A percentile compares a stretch with the other conserved stretches of the same genome.
These are phyloP conservation scores for Orussus abietinus DNA, from an alignment of 1,140 invertebrate species.

Conservation along the genomic window DNA sequence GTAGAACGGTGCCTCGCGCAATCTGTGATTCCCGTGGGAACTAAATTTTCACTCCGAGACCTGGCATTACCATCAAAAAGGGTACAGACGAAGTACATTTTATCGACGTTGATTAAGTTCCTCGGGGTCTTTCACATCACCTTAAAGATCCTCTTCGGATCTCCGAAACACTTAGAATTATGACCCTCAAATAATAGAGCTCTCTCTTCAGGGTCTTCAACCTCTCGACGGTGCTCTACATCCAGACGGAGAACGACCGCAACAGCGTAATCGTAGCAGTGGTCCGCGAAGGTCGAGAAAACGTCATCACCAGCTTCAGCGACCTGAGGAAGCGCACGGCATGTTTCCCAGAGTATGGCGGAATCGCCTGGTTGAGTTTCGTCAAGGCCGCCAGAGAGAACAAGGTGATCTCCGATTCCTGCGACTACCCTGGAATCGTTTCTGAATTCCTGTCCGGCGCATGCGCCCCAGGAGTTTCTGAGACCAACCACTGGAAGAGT, in stretches of 20 bases:
- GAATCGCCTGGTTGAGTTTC: constrained; percentile 61
- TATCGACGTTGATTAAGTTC: too few species aligned
- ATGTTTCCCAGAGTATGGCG: constrained; percentile 65
- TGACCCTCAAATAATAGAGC: too few species aligned
- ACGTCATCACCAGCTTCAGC: constrained; percentile 53
- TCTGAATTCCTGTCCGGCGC: constrained; percentile 57
- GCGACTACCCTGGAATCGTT: constrained; percentile 57
- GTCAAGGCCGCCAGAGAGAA: constrained; percentile 50
- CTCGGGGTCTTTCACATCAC: too few species aligned
- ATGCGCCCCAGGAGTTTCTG: constrained; percentile 59
- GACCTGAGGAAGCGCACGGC: constrained; percentile 58
- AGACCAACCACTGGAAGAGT: constrained; percentile 44
- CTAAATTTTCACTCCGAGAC: too few species aligned
- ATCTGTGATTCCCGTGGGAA: too few species aligned
- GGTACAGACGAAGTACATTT: too few species aligned
- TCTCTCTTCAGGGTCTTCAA: constrained; percentile 53
- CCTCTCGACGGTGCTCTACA: constrained; percentile 55
- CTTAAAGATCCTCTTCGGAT: too few species aligned
- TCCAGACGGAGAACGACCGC: constrained; percentile 50
- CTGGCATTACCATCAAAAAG: too few species aligned
- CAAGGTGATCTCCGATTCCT: constrained; percentile 48
- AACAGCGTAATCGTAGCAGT: constrained; percentile 58
- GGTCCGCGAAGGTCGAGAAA: constrained; percentile 46
- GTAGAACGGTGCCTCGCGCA: too few species aligned
- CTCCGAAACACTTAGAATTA: too few species aligned